Conservation (phyloP, 2,888 invertebrate species). For the Meliscaeva auricollis region DNA sequence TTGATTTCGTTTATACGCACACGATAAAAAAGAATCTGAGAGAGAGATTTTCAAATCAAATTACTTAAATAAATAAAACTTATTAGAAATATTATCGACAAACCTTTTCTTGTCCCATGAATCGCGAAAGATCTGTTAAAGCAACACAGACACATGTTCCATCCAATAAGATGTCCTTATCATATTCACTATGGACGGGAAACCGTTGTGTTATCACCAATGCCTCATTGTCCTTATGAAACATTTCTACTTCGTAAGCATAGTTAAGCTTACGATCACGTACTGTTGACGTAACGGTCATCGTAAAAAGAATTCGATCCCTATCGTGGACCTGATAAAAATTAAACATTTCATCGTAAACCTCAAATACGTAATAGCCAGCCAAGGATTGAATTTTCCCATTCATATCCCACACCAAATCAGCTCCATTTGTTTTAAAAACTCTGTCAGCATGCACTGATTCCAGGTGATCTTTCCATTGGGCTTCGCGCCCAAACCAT, state of each 20-base stretch:
- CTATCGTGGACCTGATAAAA: conserved; percentile 83
- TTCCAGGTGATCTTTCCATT: conserved; percentile 87
- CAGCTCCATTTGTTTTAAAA: conserved; percentile 77
- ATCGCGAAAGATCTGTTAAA: conserved; percentile 80
- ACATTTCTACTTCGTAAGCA: conserved; percentile 82
- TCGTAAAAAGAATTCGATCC: conserved; percentile 82
- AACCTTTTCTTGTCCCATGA: conserved; percentile 81
- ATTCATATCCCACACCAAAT: conserved; percentile 81
- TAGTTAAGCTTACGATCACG: conserved; percentile 81
- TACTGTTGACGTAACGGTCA: conserved; percentile 82
- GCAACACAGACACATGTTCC: conserved; percentile 82
- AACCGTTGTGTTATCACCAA: conserved; percentile 82
- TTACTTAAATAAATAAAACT: no score
- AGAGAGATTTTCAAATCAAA: no score
- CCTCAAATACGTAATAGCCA: conserved; percentile 83
- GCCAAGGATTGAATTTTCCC: conserved; percentile 80
- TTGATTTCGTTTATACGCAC: conserved; percentile 80
- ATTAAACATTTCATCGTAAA: conserved; percentile 82
- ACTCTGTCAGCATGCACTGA: conserved; percentile 85
- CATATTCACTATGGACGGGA: conserved; percentile 83
- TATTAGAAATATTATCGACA: no score
- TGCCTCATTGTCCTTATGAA: conserved; percentile 81
- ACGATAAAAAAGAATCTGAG: conserved; percentile 80
- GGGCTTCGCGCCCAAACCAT: conserved; percentile 87
- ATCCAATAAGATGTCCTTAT: conserved; percentile 82